Conservation (phyloP, 2,113 vertebrate species). For the Desmodus rotundus region DNA sequence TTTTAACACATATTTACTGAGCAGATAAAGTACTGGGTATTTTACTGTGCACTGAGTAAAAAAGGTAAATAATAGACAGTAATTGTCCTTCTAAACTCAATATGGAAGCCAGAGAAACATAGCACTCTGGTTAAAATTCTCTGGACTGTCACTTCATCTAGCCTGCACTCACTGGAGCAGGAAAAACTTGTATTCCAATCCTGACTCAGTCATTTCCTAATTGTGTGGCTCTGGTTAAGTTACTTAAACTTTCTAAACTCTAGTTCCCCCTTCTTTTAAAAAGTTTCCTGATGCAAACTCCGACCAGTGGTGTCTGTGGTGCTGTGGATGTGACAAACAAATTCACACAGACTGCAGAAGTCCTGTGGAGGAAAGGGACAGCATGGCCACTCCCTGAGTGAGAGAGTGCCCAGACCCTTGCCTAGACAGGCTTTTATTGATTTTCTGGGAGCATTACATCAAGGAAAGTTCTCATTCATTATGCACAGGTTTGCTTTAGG, state of each 20-base stretch:
- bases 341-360: no score
- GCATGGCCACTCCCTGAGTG: no score
- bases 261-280: not conserved
- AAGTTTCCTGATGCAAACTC: no score
- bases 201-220: not conserved
- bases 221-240: not conserved
- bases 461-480: no score
- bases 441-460: no score
- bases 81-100: not conserved
- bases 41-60: not conserved
- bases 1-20: not conserved
- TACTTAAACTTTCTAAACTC: not conserved
- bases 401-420: no score
- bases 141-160: not conserved
- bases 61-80: not conserved
- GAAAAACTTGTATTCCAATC: not conserved
- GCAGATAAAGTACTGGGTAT: not conserved
- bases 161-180: not conserved
- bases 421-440: no score
- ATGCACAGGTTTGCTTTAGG: no score
- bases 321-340: no score
- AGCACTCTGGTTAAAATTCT: not conserved
- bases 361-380: no score
- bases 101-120: not conserved
- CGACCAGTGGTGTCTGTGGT: no score